These are phyloP conservation scores for Pardalotus punctatus DNA, from an alignment of 2,113 vertebrate species.

Conservation along the genomic window DNA sequence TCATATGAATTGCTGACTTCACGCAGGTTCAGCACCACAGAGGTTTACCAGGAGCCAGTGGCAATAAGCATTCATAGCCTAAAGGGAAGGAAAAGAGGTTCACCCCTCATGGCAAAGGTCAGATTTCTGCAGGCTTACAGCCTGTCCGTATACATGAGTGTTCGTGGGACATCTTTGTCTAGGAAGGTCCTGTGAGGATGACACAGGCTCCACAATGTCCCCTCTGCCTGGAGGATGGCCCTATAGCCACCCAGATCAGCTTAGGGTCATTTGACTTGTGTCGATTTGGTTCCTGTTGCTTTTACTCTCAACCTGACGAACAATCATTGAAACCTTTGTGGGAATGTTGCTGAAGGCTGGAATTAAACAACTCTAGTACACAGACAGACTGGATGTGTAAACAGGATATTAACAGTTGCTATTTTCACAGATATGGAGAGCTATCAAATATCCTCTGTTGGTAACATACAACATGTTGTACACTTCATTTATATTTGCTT, in stretches of 20 bases:
- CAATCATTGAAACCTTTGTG: constrained; percentile 30
- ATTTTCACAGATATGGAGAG: background rate
- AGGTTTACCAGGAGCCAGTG: constrained; percentile 16
- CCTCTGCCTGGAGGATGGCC: constrained; percentile 67
- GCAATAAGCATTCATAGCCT: constrained; percentile 30
- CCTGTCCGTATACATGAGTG: constrained; percentile 51
- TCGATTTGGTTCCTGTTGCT: constrained; percentile 67
- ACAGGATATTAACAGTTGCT: constrained; percentile 45
- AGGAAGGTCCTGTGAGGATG: constrained; percentile 61
- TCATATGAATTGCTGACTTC: constrained; percentile 35
- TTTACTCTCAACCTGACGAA: constrained; percentile 43
- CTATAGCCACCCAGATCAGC: constrained; percentile 57
- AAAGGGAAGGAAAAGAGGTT: constrained; percentile 68
- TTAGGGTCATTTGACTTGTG: constrained; percentile 71
- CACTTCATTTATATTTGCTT: constrained; percentile 18
- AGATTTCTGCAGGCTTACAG: constrained; percentile 70
- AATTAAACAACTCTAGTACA: constrained; percentile 18
- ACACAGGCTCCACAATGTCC: constrained; percentile 74
- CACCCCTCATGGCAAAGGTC: constrained; percentile 76
- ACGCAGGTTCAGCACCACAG: constrained; percentile 37
- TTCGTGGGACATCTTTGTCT: constrained; percentile 66
- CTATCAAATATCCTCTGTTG: background rate
- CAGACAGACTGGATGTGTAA: constrained; percentile 15
- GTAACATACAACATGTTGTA: background rate
- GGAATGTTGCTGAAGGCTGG: constrained; percentile 21